These are phyloP conservation scores for Lepidurus couesii DNA, from an alignment of 1,140 invertebrate species.

Conservation along the genomic window DNA sequence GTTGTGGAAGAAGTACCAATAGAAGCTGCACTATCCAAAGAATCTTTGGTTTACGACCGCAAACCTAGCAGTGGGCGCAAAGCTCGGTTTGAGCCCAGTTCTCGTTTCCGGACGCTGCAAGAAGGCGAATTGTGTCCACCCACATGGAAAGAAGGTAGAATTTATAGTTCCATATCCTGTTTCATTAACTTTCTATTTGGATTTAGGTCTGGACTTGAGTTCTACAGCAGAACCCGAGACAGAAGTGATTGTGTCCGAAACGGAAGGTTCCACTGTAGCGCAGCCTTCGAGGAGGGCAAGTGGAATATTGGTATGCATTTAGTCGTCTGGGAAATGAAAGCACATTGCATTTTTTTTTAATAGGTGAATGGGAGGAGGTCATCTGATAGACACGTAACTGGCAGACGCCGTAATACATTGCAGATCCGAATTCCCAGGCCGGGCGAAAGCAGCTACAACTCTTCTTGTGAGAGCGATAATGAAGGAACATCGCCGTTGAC, in stretches of 20 bases:
- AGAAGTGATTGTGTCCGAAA: slow-evolving; percentile 33
- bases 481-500: slow-evolving; percentile 32
- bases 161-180: slow-evolving; percentile 8
- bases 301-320: slow-evolving; percentile 11
- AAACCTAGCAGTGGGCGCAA: not conserved
- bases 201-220: slow-evolving; percentile 33
- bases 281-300: not conserved
- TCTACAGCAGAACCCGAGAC: slow-evolving; percentile 36
- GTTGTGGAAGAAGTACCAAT: not conserved
- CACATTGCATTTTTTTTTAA: not conserved
- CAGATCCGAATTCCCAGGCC: slow-evolving; percentile 34
- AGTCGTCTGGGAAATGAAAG: not conserved
- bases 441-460: slow-evolving; percentile 42
- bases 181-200: not conserved
- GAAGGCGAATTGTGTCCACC: not conserved
- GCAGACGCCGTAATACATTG: not conserved
- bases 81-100: slow-evolving; percentile 24
- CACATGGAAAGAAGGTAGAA: slow-evolving; percentile 22
- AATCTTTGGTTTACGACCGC: not conserved
- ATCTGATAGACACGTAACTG: not conserved
- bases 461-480: slow-evolving; percentile 43
- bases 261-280: slow-evolving; percentile 22
- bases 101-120: not conserved
- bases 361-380: not conserved
- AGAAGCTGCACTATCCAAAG: not conserved